phyloP scores from a whole-genome alignment of 2,797 vertebrate species.

The Chelmon rostratus region DNA sequence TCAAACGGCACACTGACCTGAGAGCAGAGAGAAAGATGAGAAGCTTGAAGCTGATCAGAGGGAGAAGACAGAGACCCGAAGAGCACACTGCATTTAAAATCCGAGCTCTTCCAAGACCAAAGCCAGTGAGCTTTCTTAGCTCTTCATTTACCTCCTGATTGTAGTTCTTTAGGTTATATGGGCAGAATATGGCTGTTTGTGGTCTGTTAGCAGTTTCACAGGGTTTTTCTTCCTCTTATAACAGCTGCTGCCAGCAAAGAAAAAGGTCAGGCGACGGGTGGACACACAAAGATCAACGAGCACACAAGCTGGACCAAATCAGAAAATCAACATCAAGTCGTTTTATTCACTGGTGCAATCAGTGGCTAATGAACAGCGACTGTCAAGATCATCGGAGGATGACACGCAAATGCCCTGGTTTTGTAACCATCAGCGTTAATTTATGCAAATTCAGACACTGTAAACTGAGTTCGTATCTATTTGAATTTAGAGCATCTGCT shows the following conservation, averaged over 20 bases:
- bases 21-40: conserved; percentile 29
- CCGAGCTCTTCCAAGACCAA: not conserved
- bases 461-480: not conserved
- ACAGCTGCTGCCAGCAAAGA: not conserved
- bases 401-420: not conserved
- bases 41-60: conserved; percentile 34
- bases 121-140: fast-evolving
- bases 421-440: not conserved
- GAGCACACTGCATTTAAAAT: not conserved
- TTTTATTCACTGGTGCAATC: not conserved
- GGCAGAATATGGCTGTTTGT: not conserved
- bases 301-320: not conserved
- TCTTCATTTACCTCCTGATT: conserved; percentile 12
- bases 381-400: not conserved
- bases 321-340: not conserved
- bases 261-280: not conserved
- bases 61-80: conserved; percentile 3
- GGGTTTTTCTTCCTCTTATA: not conserved
- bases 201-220: not conserved
- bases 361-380: not conserved
- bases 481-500: conserved; percentile 1
- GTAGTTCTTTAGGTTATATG: not conserved
- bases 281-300: not conserved
- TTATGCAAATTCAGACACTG: not conserved
- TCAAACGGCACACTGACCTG: conserved; percentile 99